A percentile compares a stretch with the other conserved stretches of the same genome.
phyloP scores from a whole-genome alignment of 2,797 vertebrate genomes.

The Caiman crocodilus region DNA sequence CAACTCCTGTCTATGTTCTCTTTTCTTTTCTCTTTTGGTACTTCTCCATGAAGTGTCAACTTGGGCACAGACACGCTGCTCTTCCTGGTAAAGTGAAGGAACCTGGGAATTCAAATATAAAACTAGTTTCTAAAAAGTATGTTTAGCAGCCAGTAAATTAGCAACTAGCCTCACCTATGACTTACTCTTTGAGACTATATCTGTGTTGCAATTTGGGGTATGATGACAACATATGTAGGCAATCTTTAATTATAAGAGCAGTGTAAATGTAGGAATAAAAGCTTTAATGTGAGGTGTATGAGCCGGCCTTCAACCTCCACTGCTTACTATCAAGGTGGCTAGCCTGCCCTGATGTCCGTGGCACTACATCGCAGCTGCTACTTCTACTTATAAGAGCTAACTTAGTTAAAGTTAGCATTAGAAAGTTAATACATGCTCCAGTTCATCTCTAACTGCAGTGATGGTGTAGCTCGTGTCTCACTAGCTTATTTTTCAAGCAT shows the following conservation, averaged over 20 bases:
- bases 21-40: background rate
- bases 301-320: background rate
- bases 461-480: background rate
- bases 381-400: background rate
- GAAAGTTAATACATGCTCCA: background rate
- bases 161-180: background rate
- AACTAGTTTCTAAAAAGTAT: background rate
- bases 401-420: rapidly evolving
- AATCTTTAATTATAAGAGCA: background rate
- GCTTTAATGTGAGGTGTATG: background rate
- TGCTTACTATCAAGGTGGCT: background rate
- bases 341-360: background rate
- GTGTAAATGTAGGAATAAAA: rapidly evolving
- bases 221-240: background rate
- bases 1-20: background rate
- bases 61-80: background rate
- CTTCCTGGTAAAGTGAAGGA: background rate
- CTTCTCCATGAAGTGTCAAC: background rate
- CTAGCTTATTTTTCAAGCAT: too few relatives aligned
- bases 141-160: background rate
- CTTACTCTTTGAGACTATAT: background rate
- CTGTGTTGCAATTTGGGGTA: too few relatives aligned
- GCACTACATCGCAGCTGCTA: background rate
- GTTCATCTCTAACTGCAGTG: rapidly evolving
- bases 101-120: background rate